These are phyloP conservation scores for Perccottus glenii DNA, from an alignment of 2,113 vertebrate genomes.

Conservation along the genomic window DNA sequence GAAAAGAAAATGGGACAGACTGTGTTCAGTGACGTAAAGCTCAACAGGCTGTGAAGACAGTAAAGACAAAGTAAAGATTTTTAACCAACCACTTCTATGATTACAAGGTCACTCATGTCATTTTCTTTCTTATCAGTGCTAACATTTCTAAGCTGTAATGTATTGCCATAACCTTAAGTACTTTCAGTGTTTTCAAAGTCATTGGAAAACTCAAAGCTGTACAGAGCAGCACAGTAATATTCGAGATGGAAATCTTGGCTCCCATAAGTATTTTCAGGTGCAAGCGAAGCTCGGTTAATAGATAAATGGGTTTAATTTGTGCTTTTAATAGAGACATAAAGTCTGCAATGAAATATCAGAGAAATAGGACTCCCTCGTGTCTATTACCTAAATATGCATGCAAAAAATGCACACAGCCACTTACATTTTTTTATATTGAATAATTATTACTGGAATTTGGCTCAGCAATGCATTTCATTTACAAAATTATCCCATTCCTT, in stretches of 20 bases:
- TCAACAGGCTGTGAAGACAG: not conserved
- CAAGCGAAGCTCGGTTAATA: not conserved
- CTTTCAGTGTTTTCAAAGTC: conserved; percentile 29
- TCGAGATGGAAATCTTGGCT: conserved; percentile 32
- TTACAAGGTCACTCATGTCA: not conserved
- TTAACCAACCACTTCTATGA: not conserved
- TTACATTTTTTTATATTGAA: conserved; percentile 15
- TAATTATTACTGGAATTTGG: conserved; percentile 5
- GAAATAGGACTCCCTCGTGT: not conserved
- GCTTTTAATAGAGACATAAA: conserved; percentile 25
- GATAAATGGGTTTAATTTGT: not conserved
- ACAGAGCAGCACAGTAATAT: conserved; percentile 15
- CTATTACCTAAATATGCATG: conserved; percentile 13
- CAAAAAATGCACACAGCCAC: not conserved
- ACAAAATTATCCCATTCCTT: no score
- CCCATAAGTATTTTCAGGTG: conserved; percentile 12
- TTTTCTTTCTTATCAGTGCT: conserved; percentile 13
- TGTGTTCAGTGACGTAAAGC: not conserved
- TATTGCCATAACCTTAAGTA: conserved; percentile 4
- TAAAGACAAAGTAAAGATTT: no score
- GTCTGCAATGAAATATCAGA: not conserved
- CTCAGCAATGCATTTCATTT: not conserved
- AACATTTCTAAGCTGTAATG: conserved; percentile 20
- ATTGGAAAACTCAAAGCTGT: conserved; percentile 16
- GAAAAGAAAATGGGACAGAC: not conserved